phyloP scores from a whole-genome alignment of 1,140 invertebrate genomes.

The Drosophila sp. region DNA sequence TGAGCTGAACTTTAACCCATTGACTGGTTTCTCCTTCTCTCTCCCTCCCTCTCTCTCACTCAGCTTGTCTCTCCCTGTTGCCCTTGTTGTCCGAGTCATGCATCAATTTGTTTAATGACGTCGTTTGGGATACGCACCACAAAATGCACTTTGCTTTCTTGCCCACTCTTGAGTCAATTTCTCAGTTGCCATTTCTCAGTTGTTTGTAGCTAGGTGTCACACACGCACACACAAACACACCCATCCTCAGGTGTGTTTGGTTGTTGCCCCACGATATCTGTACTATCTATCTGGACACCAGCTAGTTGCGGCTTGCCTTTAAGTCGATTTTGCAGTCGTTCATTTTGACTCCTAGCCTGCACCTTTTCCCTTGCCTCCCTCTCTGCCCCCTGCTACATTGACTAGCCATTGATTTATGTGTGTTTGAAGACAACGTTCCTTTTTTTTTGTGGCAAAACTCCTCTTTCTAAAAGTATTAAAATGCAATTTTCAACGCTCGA shows the following conservation, averaged over 20 bases:
- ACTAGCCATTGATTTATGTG: constrained; percentile 74
- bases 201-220: constrained; percentile 12
- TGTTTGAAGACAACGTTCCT: not conserved
- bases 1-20: constrained; percentile 46
- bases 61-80: not conserved
- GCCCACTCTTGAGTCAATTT: not conserved
- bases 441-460: constrained; percentile 32
- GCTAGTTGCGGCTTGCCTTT: constrained; percentile 32
- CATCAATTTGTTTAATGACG: constrained; percentile 53
- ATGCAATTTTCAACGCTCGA: constrained; percentile 68
- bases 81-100: constrained; percentile 16
- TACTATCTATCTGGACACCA: constrained; percentile 40
- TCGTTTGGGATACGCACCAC: constrained; percentile 35
- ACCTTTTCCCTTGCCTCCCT: not conserved
- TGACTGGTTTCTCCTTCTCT: not conserved
- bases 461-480: constrained; percentile 61
- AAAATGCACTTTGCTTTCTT: constrained; percentile 43
- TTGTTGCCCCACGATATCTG: constrained; percentile 15
- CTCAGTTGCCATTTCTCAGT: constrained; percentile 19
- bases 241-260: not conserved
- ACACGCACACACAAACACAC: not conserved
- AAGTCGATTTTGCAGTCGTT: constrained; percentile 69
- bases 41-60: not conserved
- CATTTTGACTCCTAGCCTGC: constrained; percentile 49
- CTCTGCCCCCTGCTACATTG: constrained; percentile 33